Base-by-base conservation (phyloP, 1,140 invertebrate species). In the Drosophila carrolli region DNA sequence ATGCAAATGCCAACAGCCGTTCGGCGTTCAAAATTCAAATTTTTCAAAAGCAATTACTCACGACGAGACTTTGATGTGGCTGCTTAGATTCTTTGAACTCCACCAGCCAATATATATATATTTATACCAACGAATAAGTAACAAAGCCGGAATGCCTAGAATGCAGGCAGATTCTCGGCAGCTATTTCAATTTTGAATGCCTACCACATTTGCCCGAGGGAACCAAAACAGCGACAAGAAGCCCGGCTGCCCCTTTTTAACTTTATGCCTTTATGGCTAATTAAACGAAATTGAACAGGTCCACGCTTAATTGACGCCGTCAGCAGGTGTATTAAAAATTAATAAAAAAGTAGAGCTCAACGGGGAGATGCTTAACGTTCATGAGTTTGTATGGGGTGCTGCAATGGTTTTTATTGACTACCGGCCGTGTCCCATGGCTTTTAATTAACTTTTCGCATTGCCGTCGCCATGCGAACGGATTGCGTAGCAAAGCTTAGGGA, bases 361-460 rank as follows among this genome's bases (percentile, higher is more conserved):
- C 23, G 10, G 40, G 10, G 40, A 10, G 32, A 41, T 41, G 32
- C 19, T 43, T 53, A 62, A 32, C 16, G 59, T 10, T 50, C 35
- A 48, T 56, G 37, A 13, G 41, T 14, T 27, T 59, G 58, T 35
- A 40, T 10, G 13, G 11, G 14, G 29, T 46, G 72, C 40, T 68
- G 19, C 48, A 53, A 68, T 55, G 54, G 35, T 63, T 86, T 74
- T 86, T 75, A 86, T 81, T 71, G 74, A 75, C 68, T 85, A 38
- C 35, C 38, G 27, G 16, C 29, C 44, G 11, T 47, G 51, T 23
- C 29, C 60, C 41, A 81, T 78, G 74, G 47, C 61, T 60, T 82
- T 86, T 88, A 86, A 86, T 86, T 86, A 88, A 88, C 83, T 85
- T 82, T 78, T 65, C 58, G 61, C 32, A 41, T 43, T 48, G 41